phyloP scores from a whole-genome alignment of 1,140 invertebrate genomes.

The Scaptomyza pallida region DNA sequence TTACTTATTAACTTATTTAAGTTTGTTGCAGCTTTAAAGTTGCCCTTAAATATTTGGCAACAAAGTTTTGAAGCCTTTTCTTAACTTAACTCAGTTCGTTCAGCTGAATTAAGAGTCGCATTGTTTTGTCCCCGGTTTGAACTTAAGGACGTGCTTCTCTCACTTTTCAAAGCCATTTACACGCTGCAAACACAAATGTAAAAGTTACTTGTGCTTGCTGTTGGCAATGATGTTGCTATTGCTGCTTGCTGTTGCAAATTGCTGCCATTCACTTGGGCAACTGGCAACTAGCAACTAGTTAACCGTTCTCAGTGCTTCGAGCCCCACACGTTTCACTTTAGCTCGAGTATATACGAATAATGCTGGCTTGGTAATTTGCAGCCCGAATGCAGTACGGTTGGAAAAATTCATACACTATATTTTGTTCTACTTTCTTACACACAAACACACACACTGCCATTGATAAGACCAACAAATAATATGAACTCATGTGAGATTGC shows the following conservation, averaged over 20 bases:
- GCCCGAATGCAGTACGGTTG: neutral
- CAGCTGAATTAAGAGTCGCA: slow-evolving; percentile 56
- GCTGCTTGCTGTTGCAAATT: slow-evolving; percentile 47
- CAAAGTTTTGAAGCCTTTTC: slow-evolving; percentile 9
- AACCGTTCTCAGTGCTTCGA: slow-evolving; percentile 6
- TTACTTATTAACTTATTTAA: neutral
- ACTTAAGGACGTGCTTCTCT: slow-evolving; percentile 7
- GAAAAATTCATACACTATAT: neutral
- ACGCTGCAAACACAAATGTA: slow-evolving; percentile 32
- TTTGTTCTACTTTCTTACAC: neutral
- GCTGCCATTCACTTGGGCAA: slow-evolving; percentile 46
- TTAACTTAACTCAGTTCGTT: slow-evolving; percentile 14
- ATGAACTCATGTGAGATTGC: slow-evolving; percentile 68
- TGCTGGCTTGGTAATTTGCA: neutral
- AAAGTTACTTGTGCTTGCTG: slow-evolving; percentile 6
- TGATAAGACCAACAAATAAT: slow-evolving; percentile 12
- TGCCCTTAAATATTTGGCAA: neutral
- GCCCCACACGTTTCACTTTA: slow-evolving; percentile 52
- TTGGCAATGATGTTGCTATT: neutral
- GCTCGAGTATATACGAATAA: slow-evolving; percentile 4
- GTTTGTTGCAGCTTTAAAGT: slow-evolving; percentile 10
- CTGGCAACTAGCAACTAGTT: slow-evolving; percentile 14
- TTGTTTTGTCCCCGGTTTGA: slow-evolving; percentile 42
- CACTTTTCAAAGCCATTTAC: slow-evolving; percentile 40
- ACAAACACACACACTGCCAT: neutral